phyloP scores from a whole-genome alignment of 2,888 invertebrate species.

The Meganola albula region DNA sequence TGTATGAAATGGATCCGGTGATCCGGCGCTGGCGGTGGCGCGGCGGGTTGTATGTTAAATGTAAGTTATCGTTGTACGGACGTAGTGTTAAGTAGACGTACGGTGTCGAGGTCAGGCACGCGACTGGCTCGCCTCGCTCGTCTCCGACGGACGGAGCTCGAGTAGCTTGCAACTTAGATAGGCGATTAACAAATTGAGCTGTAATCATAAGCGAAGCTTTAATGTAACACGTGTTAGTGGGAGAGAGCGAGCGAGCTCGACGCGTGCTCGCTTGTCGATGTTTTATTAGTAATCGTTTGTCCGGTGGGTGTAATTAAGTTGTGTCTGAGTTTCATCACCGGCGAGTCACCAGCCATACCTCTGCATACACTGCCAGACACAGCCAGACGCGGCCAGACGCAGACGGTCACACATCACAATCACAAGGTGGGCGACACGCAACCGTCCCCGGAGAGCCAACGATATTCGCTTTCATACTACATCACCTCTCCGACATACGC shows the following conservation, averaged over 20 bases:
- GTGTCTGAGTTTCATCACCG: constrained; percentile 14
- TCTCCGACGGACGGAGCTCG: constrained; percentile 48
- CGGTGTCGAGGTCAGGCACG: constrained; percentile 59
- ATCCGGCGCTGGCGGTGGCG: constrained; percentile 40
- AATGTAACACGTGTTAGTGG: constrained; percentile 58
- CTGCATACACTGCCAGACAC: not conserved
- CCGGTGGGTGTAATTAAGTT: constrained; percentile 24
- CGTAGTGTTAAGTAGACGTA: constrained; percentile 47
- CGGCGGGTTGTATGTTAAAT: constrained; percentile 54
- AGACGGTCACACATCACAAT: constrained; percentile 3
- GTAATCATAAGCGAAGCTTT: constrained; percentile 67
- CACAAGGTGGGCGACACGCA: constrained; percentile 51
- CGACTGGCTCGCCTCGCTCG: constrained; percentile 50
- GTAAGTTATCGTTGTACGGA: constrained; percentile 51
- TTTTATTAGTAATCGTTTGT: constrained; percentile 23
- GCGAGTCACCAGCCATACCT: not conserved
- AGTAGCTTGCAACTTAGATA: constrained; percentile 71
- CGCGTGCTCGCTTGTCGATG: constrained; percentile 38
- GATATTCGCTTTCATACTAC: constrained; percentile 45
- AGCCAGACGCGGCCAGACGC: not conserved
- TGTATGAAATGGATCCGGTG: constrained; percentile 44
- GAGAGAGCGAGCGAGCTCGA: constrained; percentile 45
- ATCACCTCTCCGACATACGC: constrained; percentile 65
- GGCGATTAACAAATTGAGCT: constrained; percentile 75
- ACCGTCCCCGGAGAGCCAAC: constrained; percentile 67